Evolutionary conservation across 2,113 vertebrate genomes (phyloP).

Genomic region (Ellobius talpinus): DNA sequence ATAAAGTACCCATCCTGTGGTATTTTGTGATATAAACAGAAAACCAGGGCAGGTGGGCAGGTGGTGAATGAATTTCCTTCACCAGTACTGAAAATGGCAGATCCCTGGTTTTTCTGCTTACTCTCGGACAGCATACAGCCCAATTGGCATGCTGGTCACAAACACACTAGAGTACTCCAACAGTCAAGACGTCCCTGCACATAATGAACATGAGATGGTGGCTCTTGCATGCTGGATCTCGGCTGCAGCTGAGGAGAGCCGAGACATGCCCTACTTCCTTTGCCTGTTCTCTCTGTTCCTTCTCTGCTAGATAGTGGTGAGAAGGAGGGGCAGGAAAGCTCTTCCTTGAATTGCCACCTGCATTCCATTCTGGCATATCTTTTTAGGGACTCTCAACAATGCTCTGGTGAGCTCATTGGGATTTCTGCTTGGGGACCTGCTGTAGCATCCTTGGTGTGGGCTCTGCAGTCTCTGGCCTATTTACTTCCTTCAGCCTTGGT

Average conservation of each 20-base stretch:
- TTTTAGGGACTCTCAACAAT: background rate
- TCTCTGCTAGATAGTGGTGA: background rate
- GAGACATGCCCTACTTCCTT: background rate
- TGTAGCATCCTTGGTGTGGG: background rate
- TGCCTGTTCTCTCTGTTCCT: background rate
- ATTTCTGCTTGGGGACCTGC: background rate
- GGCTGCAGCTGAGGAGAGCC: background rate
- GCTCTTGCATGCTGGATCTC: background rate
- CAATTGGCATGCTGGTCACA: background rate
- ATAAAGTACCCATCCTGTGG: background rate
- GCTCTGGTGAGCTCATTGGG: background rate
- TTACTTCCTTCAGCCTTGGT: background rate
- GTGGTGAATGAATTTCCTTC: background rate
- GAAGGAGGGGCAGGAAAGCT: background rate
- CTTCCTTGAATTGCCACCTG: background rate
- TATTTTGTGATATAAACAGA: background rate
- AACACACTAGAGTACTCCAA: background rate
- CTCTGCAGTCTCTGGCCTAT: background rate
- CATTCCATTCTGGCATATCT: background rate
- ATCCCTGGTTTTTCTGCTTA: background rate
- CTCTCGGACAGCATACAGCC: background rate
- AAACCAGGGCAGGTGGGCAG: background rate
- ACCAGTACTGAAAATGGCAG: background rate
- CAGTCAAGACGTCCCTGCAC: background rate
- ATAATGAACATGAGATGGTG: background rate